These are phyloP conservation scores for Chaetodon trifascialis DNA, from an alignment of 2,113 vertebrate genomes.

Conservation along the genomic window DNA sequence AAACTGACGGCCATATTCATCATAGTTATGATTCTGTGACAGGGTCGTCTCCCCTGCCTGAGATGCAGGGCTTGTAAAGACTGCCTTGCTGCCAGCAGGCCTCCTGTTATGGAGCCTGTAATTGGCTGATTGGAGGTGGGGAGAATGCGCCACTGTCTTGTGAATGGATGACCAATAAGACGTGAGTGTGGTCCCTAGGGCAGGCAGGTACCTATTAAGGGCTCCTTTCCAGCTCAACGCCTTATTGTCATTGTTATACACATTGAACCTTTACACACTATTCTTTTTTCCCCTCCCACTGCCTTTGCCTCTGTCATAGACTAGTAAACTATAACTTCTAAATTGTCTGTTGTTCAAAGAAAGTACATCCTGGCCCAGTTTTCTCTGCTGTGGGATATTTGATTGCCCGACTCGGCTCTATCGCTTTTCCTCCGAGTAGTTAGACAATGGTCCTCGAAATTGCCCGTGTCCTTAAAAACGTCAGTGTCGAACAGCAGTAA, in stretches of 20 bases:
- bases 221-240: slow-evolving; percentile 64
- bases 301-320: slow-evolving; percentile 40
- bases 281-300: slow-evolving; percentile 33
- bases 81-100: slow-evolving; percentile 67
- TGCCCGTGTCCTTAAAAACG: slow-evolving; percentile 56
- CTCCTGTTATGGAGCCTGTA: slow-evolving; percentile 79
- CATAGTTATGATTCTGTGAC: slow-evolving; percentile 84
- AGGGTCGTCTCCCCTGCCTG: slow-evolving; percentile 72
- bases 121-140: slow-evolving; percentile 84
- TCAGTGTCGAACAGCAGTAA: slow-evolving; percentile 63
- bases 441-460: slow-evolving; percentile 69
- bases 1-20: slow-evolving; percentile 76
- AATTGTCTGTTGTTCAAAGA: slow-evolving; percentile 72
- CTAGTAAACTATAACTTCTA: slow-evolving; percentile 70
- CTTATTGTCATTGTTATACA: slow-evolving; percentile 78
- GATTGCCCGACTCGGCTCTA: slow-evolving; percentile 51
- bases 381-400: slow-evolving; percentile 54
- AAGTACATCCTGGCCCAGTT: slow-evolving; percentile 72
- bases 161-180: slow-evolving; percentile 85
- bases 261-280: slow-evolving; percentile 64
- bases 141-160: slow-evolving; percentile 76
- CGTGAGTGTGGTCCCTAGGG: slow-evolving; percentile 69
- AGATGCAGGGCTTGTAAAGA: slow-evolving; percentile 77
- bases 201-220: slow-evolving; percentile 79
- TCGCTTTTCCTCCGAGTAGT: slow-evolving; percentile 50